Base-by-base conservation (phyloP, 2,113 vertebrate genomes). In the Phalacrocorax pelagicus region DNA sequence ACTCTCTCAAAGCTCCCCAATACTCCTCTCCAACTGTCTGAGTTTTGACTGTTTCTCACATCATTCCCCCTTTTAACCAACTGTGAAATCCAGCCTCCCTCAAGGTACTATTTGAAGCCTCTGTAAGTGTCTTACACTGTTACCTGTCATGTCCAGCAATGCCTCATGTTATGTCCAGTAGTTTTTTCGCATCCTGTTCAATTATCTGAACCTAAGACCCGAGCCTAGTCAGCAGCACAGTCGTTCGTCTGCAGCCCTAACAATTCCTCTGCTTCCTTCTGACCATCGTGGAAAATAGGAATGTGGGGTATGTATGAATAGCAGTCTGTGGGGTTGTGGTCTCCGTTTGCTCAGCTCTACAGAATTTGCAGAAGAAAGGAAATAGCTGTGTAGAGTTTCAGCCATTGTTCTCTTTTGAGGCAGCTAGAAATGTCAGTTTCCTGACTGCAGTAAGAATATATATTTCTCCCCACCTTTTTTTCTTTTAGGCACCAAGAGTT, bases 401-500 rank as follows among this genome's bases (percentile, higher is more conserved):
- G 21, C 18, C 22, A 5, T 54, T 22, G 1, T 42, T 81, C 59
- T 90, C 63, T 86, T 71, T 74, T 57, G 84, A 81, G 42, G 29
- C 65, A 80, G 14, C 55, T 70, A 42, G 55, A 88, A 88, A 47
- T 65, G 23, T 63, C 82, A 82, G 10, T 54, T 74, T 84, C 32
- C 59, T 54, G 27, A 86, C 7, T 88, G 26, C 61, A 57, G 15
- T 75, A 80, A 87, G 36, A 83, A 19, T 80, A 69, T 42, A 5
- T 71, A 11, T 73, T 88, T 94, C 55, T 61, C 24, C 24, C 46
- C 55, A 34, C 14, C 5, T 78, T 32, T 88, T 94, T 96, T 88
- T 88, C 27, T 81, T 94, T 40, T 83, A 99, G 99, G 99, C 99
- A 94, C 99, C 99, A 72, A 98, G 99, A 98, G 99, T 99, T 21